Conservation (phyloP, 2,888 invertebrate genomes). For the Aphrophora alni region DNA sequence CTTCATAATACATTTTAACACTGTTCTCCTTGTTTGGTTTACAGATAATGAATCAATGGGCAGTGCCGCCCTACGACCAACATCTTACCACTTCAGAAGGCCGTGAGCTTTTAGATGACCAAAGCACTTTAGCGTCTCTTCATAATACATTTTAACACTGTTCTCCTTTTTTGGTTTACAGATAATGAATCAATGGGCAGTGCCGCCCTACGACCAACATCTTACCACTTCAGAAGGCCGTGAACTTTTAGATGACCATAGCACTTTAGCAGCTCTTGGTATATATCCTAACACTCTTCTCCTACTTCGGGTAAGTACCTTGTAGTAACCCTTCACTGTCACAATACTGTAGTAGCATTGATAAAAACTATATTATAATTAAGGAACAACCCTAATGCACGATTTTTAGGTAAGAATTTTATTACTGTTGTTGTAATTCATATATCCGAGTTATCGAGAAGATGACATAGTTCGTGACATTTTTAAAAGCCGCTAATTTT, state of each 20-base stretch:
- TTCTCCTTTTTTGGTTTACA: slow-evolving; percentile 47
- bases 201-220: slow-evolving; percentile 52
- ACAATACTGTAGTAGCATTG: too few species aligned
- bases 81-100: slow-evolving; percentile 50
- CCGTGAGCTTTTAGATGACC: slow-evolving; percentile 45
- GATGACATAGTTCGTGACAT: too few species aligned
- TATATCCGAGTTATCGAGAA: too few species aligned
- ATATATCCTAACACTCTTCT: slow-evolving; percentile 49
- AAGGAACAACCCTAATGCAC: too few species aligned
- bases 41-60: slow-evolving; percentile 50
- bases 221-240: slow-evolving; percentile 48
- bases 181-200: slow-evolving; percentile 49
- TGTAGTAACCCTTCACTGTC: background rate
- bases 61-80: slow-evolving; percentile 52
- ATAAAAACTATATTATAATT: too few species aligned
- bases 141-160: slow-evolving; percentile 48
- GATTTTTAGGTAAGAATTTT: too few species aligned
- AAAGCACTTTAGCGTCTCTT: slow-evolving; percentile 48
- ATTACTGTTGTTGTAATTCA: too few species aligned
- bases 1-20: slow-evolving; percentile 49
- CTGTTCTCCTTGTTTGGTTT: slow-evolving; percentile 45
- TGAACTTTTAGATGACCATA: slow-evolving; percentile 46
- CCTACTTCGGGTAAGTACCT: slow-evolving; percentile 49
- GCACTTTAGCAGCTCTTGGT: slow-evolving; percentile 48
- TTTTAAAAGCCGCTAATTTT: too few species aligned